These are phyloP conservation scores for Protonibea diacanthus DNA, from an alignment of 2,797 vertebrate genomes.

Conservation along the genomic window DNA sequence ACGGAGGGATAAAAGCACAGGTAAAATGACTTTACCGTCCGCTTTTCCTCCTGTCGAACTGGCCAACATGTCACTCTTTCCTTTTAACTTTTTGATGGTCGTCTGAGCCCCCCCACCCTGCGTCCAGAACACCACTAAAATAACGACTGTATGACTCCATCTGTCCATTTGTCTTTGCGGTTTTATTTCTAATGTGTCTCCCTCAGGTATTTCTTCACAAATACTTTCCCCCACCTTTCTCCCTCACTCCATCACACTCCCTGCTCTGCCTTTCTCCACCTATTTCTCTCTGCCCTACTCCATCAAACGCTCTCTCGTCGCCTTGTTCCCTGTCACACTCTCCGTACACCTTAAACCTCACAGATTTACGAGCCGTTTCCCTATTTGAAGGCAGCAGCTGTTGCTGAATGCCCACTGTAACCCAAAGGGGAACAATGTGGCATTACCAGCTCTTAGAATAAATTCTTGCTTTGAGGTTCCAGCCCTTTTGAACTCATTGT, in stretches of 20 bases:
- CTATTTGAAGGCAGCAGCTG: conserved; percentile 76
- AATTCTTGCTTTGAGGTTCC: conserved; percentile 37
- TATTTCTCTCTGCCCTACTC: conserved; percentile 25
- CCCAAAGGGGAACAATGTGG: conserved; percentile 51
- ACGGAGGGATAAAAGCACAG: conserved; percentile 41
- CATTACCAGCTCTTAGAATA: conserved; percentile 36
- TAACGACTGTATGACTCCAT: conserved; percentile 29
- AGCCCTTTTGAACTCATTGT: background rate
- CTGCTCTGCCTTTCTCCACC: conserved; percentile 34
- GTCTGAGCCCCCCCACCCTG: background rate
- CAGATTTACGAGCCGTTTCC: conserved; percentile 78
- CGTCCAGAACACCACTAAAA: conserved; percentile 12
- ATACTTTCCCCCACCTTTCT: conserved; percentile 57
- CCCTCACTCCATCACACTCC: conserved; percentile 33
- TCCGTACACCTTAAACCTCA: conserved; percentile 16
- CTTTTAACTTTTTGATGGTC: conserved; percentile 30
- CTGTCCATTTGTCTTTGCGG: conserved; percentile 32
- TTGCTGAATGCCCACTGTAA: conserved; percentile 51
- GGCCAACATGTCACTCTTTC: conserved; percentile 49
- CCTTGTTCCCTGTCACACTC: conserved; percentile 57
- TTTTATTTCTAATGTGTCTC: conserved; percentile 57
- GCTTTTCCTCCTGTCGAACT: conserved; percentile 26
- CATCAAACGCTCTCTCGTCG: conserved; percentile 28
- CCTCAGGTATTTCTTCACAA: conserved; percentile 58
- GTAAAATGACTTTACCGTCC: conserved; percentile 60